phyloP scores from a whole-genome alignment of 2,888 invertebrate genomes.

The Parnassius mnemosyne region DNA sequence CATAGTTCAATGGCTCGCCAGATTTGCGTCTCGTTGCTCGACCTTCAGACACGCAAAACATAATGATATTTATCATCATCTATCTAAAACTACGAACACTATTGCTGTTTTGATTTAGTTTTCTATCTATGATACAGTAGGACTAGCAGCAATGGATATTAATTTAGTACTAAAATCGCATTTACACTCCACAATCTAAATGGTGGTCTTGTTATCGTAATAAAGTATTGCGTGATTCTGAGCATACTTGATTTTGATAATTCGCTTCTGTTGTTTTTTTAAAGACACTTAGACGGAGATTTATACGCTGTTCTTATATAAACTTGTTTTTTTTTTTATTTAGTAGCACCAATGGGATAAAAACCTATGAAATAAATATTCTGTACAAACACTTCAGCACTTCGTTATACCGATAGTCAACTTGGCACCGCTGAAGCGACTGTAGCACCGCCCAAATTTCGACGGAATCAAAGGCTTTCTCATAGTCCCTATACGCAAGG shows the following conservation, averaged over 20 bases:
- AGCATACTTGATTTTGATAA: constrained; percentile 6
- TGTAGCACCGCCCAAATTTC: no score
- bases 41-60: constrained; percentile 54
- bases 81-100: constrained; percentile 23
- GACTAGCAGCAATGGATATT: constrained; percentile 4
- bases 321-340: constrained; percentile 19
- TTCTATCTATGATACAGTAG: not conserved
- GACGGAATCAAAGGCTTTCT: no score
- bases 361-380: not conserved
- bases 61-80: constrained; percentile 5
- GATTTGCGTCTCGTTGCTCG: constrained; percentile 48
- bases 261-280: constrained; percentile 14
- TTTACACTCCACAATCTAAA: constrained; percentile 2
- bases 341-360: constrained; percentile 1
- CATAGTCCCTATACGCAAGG: no score
- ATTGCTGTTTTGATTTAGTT: constrained; percentile 15
- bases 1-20: constrained; percentile 70
- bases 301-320: constrained; percentile 15
- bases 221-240: constrained; percentile 10
- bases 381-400: no score
- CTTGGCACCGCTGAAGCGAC: no score
- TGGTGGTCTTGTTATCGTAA: not conserved
- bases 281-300: constrained; percentile 2
- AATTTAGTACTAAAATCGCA: constrained; percentile 2
- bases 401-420: no score